phyloP scores from a whole-genome alignment of 2,797 vertebrate genomes.

The Gobionotothen gibberifrons region DNA sequence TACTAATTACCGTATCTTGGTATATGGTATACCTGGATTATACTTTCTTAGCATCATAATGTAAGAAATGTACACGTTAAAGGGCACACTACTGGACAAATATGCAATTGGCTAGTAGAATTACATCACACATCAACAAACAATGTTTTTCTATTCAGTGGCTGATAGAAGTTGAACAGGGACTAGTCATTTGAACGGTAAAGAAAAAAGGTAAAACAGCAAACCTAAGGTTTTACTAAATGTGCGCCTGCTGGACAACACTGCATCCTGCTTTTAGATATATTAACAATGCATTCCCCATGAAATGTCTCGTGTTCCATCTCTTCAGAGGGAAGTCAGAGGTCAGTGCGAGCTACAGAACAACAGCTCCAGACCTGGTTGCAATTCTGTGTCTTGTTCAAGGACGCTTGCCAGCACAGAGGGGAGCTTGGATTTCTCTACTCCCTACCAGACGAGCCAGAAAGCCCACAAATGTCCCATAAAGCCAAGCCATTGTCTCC shows the following conservation, averaged over 20 bases:
- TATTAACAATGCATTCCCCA: neutral
- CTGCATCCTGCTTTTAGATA: constrained; percentile 1
- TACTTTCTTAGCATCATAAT: neutral
- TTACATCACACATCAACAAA: too few relatives aligned
- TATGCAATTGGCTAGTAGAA: too few relatives aligned
- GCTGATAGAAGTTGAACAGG: too few relatives aligned
- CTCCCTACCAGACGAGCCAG: constrained; percentile 27
- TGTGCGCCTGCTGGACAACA: neutral
- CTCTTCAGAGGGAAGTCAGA: constrained; percentile 38
- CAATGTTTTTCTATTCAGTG: too few relatives aligned
- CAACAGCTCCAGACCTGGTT: constrained; percentile 34
- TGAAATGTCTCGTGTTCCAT: neutral
- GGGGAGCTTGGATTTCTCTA: constrained; percentile 25
- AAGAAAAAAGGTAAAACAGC: neutral
- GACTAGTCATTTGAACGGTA: too few relatives aligned
- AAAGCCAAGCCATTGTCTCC: constrained; percentile 48
- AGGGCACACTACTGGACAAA: too few relatives aligned
- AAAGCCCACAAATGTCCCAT: constrained; percentile 52
- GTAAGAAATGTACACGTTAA: too few relatives aligned
- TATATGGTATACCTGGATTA: neutral
- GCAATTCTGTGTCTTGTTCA: constrained; percentile 43
- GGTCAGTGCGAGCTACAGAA: constrained; percentile 32
- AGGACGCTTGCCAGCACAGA: constrained; percentile 40
- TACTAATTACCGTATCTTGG: neutral
- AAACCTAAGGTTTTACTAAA: neutral